phyloP scores from a whole-genome alignment of 2,113 vertebrate genomes.

The Phoxinus phoxinus region DNA sequence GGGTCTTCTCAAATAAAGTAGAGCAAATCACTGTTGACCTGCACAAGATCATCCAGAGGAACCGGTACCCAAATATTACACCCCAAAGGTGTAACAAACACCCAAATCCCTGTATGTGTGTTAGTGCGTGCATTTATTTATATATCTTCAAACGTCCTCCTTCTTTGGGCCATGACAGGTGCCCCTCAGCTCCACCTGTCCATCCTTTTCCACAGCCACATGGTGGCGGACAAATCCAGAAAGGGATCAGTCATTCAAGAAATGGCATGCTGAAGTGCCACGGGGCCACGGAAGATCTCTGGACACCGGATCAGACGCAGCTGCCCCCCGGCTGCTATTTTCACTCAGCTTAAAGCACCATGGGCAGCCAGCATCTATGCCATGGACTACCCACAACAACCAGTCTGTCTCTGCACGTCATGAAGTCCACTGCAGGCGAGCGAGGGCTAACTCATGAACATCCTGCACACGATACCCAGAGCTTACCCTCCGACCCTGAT shows the following conservation, averaged over 20 bases:
- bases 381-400: slow-evolving; percentile 52
- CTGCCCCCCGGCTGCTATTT: slow-evolving; percentile 77
- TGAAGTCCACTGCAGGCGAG: slow-evolving; percentile 75
- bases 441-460: slow-evolving; percentile 52
- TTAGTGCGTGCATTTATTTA: slow-evolving; percentile 10
- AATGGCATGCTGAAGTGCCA: slow-evolving; percentile 74
- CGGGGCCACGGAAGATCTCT: slow-evolving; percentile 67
- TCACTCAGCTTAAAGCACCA: slow-evolving; percentile 74
- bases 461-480: slow-evolving; percentile 56
- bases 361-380: slow-evolving; percentile 63
- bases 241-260: slow-evolving; percentile 81
- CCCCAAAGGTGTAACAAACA: background rate
- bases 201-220: slow-evolving; percentile 69
- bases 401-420: slow-evolving; percentile 61
- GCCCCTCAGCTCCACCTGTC: slow-evolving; percentile 79
- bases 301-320: slow-evolving; percentile 82
- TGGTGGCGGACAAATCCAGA: slow-evolving; percentile 70
- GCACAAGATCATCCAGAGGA: background rate
- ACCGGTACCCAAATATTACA: background rate
- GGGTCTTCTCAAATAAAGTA: background rate
- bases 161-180: slow-evolving; percentile 73
- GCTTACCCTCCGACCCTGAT: slow-evolving; percentile 72
- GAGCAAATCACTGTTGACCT: background rate
- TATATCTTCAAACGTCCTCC: slow-evolving; percentile 61
- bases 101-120: background rate